Evolutionary conservation across 2,113 vertebrate species (phyloP), one percentile per base, ranked within the genome.

Genomic region (Willisornis vidua): DNA sequence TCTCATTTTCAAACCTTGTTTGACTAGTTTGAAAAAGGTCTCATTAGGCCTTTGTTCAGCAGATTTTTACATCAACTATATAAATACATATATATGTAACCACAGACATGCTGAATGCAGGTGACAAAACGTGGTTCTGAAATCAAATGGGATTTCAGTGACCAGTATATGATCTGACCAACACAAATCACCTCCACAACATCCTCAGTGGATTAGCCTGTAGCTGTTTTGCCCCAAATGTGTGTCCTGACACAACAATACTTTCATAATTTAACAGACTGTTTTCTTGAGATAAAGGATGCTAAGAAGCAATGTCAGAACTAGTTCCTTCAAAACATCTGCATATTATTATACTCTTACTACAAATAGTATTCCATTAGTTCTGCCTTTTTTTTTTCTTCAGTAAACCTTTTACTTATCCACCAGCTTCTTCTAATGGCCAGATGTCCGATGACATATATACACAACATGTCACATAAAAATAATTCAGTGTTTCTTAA

Each of bases 81-180:
- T 33, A 87, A 46, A 67, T 24, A 72, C 4, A 28, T 14, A 45
- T 2, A 22, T 18, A 61, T 14, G 10, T 86, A 80, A 73, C 17
- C 28, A 57, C 3, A 41, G 3, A 87, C 1, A 4, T 4, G 2
- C 0, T 54, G 14, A 28, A 66, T 31, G 28, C 7, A 54, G 37
- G n/a, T 71, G 17, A 71, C 46, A 83, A 93, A 89, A 80, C 5
- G 5, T 1, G 3, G 26, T 39, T 80, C 73, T 70, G 23, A 79
- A 80, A 68, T 61, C 28, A 73, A 10, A 9, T 54, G 22, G 59
- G 13, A 92, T 57, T 58, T 54, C 28, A 63, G 28, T 4, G 0
- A 61, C 19, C 26, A 57, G n/a, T 29, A 43, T 23, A 43, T 23
- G 48, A 66, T 48, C 28, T 4, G 1, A 28, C 17, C n/a, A 26